Evolutionary conservation across 1,140 invertebrate genomes (phyloP), one percentile per base, ranked within the genome.

Genomic region (Magallana angulata): DNA sequence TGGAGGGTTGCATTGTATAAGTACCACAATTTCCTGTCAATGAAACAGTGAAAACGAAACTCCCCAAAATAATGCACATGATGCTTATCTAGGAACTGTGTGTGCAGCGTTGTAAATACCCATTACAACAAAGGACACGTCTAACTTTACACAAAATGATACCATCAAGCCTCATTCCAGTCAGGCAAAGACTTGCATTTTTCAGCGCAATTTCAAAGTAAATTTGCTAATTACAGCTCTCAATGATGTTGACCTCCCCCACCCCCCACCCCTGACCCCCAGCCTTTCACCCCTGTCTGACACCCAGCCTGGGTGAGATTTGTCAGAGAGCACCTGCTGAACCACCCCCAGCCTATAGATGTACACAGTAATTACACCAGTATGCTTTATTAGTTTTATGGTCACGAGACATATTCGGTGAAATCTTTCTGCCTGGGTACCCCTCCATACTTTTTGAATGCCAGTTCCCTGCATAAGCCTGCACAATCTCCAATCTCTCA

Each of bases 371-470:
- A 76, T 76, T 76, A 76, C 14, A 36, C 68, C 14, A 30, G 18
- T 9, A 3, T 30, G 68, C 68, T 76, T 76, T 76, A 36, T 76
- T 76, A 76, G 7, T 12, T 76, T 76, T 76, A 76, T 76, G 24
- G 68, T 76, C 68, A 76, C 68, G 11, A 76, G 68, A 76, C 68
- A 76, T 76, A 36, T 76, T 76, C 68, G 24, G 68, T 76, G 24
- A 76, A 76, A 76, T 76, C 68, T 76, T 76, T 76, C 68, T 76
- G 68, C 68, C 68, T 76, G 68, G 68, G 68, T 76, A 76, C 68
- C 24, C 24, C 24, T 30, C 18, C 68, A 36, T 11, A 30, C 68
- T 30, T 36, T 76, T 76, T 24, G 24, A 76, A 30, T 30, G 24
- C 68, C 18, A 18, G 11, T 30, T 76, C 68, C 24, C 18, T 76